phyloP scores from a whole-genome alignment of 2,113 vertebrate genomes.

The Castor canadensis region DNA sequence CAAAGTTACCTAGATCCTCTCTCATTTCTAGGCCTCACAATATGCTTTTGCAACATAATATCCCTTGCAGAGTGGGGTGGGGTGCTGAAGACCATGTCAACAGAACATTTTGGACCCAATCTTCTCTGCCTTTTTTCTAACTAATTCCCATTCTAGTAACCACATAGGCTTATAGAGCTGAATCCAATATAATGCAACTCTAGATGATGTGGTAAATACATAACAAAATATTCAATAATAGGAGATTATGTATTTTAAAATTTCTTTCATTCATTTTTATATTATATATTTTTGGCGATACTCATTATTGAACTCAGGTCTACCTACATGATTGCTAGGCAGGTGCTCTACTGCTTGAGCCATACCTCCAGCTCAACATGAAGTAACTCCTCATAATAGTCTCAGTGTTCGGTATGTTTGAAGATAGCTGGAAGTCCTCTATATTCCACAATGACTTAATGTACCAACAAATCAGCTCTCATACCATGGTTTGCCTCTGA shows the following conservation, averaged over 20 bases:
- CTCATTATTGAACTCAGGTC: too few relatives aligned
- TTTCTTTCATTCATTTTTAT: background rate
- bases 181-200: background rate
- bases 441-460: background rate
- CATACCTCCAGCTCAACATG: too few relatives aligned
- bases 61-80: background rate
- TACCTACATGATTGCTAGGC: too few relatives aligned
- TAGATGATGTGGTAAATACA: background rate
- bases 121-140: background rate
- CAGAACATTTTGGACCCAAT: background rate
- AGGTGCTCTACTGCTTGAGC: too few relatives aligned
- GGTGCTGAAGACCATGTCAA: background rate
- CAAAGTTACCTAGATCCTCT: too few relatives aligned
- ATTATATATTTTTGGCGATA: slow-evolving; percentile 45
- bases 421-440: background rate
- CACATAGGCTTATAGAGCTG: background rate
- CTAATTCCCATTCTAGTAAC: background rate
- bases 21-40: background rate
- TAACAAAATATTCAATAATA: background rate
- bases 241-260: background rate
- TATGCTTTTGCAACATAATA: background rate
- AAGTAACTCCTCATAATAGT: background rate
- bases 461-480: background rate
- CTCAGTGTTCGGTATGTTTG: background rate
- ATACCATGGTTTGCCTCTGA: background rate